phyloP scores from a whole-genome alignment of 2,797 vertebrate species.

The Hippocampus kuda region DNA sequence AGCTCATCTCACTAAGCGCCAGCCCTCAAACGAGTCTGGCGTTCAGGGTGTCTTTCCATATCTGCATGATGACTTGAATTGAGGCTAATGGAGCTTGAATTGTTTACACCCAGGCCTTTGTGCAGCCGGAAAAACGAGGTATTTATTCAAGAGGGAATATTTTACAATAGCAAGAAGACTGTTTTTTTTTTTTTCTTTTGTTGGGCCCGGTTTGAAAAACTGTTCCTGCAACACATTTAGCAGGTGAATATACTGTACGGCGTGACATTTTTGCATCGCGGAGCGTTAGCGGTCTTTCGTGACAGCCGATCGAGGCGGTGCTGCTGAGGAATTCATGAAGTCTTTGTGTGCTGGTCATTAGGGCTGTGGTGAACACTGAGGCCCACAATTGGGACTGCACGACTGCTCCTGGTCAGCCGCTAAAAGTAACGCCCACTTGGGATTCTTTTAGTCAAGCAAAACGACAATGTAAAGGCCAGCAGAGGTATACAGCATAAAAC shows the following conservation, averaged over 20 bases:
- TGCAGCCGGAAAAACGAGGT: slow-evolving; percentile 17
- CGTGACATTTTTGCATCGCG: neutral
- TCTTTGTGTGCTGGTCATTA: slow-evolving; percentile 44
- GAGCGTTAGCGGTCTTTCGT: neutral
- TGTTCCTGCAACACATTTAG: neutral
- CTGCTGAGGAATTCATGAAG: slow-evolving; percentile 29
- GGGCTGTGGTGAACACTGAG: slow-evolving; percentile 34
- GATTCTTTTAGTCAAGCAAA: slow-evolving; percentile 48
- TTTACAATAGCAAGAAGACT: neutral
- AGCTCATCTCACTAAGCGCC: neutral
- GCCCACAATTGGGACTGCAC: slow-evolving; percentile 38
- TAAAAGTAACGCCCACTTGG: slow-evolving; percentile 54
- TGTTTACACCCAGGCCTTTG: slow-evolving; percentile 13
- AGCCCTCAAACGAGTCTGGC: neutral
- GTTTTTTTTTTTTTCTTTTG: neutral
- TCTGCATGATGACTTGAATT: neutral
- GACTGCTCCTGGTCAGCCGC: slow-evolving; percentile 44
- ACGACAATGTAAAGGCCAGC: slow-evolving; percentile 28
- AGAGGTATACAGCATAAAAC: slow-evolving; percentile 18
- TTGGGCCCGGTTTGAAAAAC: neutral
- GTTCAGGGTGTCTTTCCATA: neutral
- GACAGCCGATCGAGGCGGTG: neutral
- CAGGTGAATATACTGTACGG: neutral
- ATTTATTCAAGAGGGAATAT: neutral
- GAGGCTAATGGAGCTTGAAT: slow-evolving; percentile 10